These are phyloP conservation scores for Channa striata DNA, from an alignment of 2,797 vertebrate genomes.

Conservation along the genomic window DNA sequence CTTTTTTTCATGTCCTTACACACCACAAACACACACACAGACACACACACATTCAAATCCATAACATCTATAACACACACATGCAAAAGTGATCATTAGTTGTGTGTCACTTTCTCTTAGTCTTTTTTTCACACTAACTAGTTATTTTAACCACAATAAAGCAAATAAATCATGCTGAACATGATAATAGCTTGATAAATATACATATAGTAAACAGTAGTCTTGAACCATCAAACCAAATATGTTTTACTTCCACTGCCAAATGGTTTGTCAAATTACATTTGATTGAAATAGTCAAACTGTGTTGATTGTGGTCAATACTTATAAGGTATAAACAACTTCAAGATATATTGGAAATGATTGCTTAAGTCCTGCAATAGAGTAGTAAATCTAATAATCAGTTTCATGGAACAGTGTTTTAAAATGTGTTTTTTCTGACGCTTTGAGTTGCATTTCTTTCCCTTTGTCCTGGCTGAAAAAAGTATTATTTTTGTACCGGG, in stretches of 20 bases:
- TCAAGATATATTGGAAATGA: neutral
- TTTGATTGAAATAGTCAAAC: neutral
- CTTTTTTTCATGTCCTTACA: constrained; percentile 3
- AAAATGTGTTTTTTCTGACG: neutral
- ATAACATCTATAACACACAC: too few relatives aligned
- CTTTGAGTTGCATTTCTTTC: too few relatives aligned
- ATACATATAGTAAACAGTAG: too few relatives aligned
- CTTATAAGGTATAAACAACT: neutral
- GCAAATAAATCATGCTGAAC: neutral
- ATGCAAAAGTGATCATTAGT: neutral
- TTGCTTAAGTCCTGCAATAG: neutral
- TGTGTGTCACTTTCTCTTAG: neutral
- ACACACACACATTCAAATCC: too few relatives aligned
- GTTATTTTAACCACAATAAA: neutral
- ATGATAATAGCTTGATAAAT: neutral
- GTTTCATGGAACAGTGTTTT: neutral
- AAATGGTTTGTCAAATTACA: too few relatives aligned
- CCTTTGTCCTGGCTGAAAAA: neutral
- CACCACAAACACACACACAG: neutral
- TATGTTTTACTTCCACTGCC: neutral
- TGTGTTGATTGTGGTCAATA: too few relatives aligned
- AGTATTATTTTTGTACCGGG: neutral
- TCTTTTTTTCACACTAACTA: neutral
- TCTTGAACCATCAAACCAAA: too few relatives aligned
- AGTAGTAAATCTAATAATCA: neutral